These are phyloP conservation scores for Anodontia alba DNA, from an alignment of 2,888 invertebrate species.

Conservation along the genomic window DNA sequence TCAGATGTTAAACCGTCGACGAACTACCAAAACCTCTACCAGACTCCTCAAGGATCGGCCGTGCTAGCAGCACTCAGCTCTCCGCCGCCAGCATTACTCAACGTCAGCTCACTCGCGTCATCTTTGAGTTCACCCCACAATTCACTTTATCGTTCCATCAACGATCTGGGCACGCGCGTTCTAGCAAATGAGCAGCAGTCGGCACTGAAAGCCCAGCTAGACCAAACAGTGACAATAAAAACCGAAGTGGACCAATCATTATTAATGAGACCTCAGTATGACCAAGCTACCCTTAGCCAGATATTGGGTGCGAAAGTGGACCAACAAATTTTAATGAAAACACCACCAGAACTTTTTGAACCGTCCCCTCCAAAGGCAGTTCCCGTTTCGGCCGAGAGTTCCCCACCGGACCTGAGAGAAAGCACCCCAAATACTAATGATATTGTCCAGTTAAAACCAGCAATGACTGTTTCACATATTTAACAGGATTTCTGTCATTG, in stretches of 20 bases:
- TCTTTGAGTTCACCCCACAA: slow-evolving; percentile 58
- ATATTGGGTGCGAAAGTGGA: slow-evolving; percentile 4
- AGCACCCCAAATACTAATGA: slow-evolving; percentile 34
- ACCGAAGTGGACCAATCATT: slow-evolving; percentile 57
- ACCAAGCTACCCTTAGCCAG: not conserved
- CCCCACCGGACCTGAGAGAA: slow-evolving; percentile 49
- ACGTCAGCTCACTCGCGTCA: slow-evolving; percentile 63
- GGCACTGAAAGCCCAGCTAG: not conserved
- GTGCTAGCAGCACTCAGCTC: slow-evolving; percentile 63
- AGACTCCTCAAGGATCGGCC: slow-evolving; percentile 61
- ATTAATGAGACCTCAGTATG: not conserved
- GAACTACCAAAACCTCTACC: slow-evolving; percentile 60
- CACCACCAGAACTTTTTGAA: slow-evolving; percentile 61
- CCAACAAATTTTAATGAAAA: slow-evolving; percentile 39
- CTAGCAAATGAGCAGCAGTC: not conserved
- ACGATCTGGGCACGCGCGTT: slow-evolving; percentile 7
- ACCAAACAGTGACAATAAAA: slow-evolving; percentile 34
- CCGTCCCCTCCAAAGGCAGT: slow-evolving; percentile 76
- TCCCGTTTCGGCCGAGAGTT: slow-evolving; percentile 65
- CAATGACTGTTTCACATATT: slow-evolving; percentile 58
- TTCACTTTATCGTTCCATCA: slow-evolving; percentile 45
- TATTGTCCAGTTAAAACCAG: slow-evolving; percentile 67
- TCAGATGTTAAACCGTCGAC: slow-evolving; percentile 62
- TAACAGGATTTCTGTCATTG: slow-evolving; percentile 24
- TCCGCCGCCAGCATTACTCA: slow-evolving; percentile 62